These are phyloP conservation scores for Cassiopea xamachana DNA, from an alignment of 30 jellyfish, hydroid and myxozoan genomes.

Conservation along the genomic window DNA sequence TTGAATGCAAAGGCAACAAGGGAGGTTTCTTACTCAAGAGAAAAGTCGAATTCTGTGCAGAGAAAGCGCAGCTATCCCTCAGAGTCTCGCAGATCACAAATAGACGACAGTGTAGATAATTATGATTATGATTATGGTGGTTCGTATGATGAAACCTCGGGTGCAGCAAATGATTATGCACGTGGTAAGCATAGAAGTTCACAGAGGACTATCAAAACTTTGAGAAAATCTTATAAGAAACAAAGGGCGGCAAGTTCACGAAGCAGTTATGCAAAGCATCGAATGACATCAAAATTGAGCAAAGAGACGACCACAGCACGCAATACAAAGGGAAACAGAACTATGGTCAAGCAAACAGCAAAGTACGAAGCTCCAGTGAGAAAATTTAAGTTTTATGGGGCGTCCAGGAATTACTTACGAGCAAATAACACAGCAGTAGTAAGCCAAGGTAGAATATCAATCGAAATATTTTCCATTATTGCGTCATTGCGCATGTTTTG, in stretches of 20 bases:
- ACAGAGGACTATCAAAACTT: background rate
- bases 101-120: slow-evolving; percentile 26
- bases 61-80: slow-evolving; percentile 51
- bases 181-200: background rate
- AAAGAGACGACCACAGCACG: background rate
- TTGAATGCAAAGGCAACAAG: slow-evolving; percentile 65
- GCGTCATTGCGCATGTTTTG: no score
- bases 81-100: slow-evolving; percentile 46
- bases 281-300: background rate
- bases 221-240: slow-evolving; percentile 1
- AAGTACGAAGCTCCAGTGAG: slow-evolving; percentile 45
- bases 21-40: slow-evolving; percentile 4
- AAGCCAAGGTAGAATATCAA: background rate
- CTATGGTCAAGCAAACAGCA: slow-evolving; percentile 34
- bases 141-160: slow-evolving; percentile 32
- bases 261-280: slow-evolving; percentile 15
- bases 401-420: slow-evolving; percentile 5
- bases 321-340: slow-evolving; percentile 8
- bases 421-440: slow-evolving; percentile 5
- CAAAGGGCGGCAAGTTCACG: background rate
- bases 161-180: background rate
- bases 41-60: slow-evolving; percentile 28
- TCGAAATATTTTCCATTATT: background rate
- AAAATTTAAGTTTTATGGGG: slow-evolving; percentile 46
- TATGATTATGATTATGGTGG: slow-evolving; percentile 21